Percentiles rank a stretch among this genome's conserved stretches.
Evolutionary conservation across 2,888 invertebrate genomes (phyloP).

Genomic region (Balanococcus diminutus): DNA sequence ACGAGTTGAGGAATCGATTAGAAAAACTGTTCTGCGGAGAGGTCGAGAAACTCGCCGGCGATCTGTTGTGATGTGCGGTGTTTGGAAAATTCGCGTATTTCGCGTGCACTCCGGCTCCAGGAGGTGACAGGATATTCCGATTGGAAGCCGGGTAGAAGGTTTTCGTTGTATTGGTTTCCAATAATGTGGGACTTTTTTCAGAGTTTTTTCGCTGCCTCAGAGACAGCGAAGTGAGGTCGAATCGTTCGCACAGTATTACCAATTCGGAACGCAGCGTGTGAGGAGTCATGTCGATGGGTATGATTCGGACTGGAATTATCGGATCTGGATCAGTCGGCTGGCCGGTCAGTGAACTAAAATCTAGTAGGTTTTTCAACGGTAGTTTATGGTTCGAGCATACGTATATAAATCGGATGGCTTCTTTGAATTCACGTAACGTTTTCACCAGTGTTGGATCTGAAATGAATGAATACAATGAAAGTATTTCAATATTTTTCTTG

Average conservation of each 20-base stretch:
- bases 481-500: too few species aligned
- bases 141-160: slow-evolving; percentile 2
- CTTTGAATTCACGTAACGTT: slow-evolving; percentile 63
- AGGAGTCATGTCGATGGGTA: slow-evolving; percentile 70
- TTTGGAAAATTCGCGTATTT: slow-evolving; percentile 31
- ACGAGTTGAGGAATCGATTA: slow-evolving; percentile 21
- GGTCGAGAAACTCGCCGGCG: background rate
- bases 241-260: slow-evolving; percentile 64
- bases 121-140: background rate
- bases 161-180: background rate
- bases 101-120: background rate
- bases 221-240: slow-evolving; percentile 38
- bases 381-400: slow-evolving; percentile 67
- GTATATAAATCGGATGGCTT: slow-evolving; percentile 65
- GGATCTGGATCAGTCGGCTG: slow-evolving; percentile 62
- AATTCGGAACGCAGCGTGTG: slow-evolving; percentile 69
- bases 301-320: slow-evolving; percentile 64
- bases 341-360: slow-evolving; percentile 60
- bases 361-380: slow-evolving; percentile 64
- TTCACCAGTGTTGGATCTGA: slow-evolving; percentile 62
- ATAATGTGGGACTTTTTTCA: background rate
- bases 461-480: too few species aligned
- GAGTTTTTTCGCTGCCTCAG: slow-evolving; percentile 42
- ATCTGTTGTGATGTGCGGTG: slow-evolving; percentile 31
- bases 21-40: background rate